Percentiles rank a stretch among this genome's conserved stretches.
phyloP scores from a whole-genome alignment of 2,113 vertebrate genomes.

The Halichoerus grypus region DNA sequence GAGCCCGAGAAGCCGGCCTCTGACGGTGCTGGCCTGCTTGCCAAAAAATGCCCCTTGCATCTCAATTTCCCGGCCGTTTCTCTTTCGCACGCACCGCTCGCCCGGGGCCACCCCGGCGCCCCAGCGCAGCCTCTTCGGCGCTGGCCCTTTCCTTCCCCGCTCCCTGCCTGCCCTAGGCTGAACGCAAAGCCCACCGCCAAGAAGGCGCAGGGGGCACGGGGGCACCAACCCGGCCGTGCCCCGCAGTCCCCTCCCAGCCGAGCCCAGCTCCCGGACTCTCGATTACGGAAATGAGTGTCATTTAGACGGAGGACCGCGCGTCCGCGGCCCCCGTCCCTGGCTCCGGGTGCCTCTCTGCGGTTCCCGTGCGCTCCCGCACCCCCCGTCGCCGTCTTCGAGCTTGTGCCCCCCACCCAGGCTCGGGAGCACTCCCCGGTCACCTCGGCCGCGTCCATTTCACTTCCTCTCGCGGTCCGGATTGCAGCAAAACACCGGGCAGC shows the following conservation, averaged over 20 bases:
- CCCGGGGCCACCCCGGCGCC: conserved; percentile 83
- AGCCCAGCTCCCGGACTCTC: background rate
- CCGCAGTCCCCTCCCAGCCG: background rate
- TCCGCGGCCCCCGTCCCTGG: background rate
- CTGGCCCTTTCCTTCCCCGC: conserved; percentile 68
- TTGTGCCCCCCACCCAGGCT: conserved; percentile 1
- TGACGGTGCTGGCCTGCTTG: conserved; percentile 85
- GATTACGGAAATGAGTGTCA: background rate
- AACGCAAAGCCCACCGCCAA: conserved; percentile 72
- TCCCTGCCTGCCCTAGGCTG: conserved; percentile 58
- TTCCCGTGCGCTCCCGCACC: conserved; percentile 54
- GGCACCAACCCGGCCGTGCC: conserved; percentile 40
- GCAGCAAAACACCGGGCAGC: conserved; percentile 76
- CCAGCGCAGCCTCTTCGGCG: conserved; percentile 80
- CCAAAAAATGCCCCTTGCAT: conserved; percentile 89
- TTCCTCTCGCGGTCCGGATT: conserved; percentile 69
- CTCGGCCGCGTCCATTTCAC: conserved; percentile 47
- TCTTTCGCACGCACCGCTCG: conserved; percentile 72
- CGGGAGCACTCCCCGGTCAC: conserved; percentile 47
- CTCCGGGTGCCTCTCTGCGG: conserved; percentile 54
- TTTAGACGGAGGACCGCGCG: background rate
- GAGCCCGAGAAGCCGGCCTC: conserved; percentile 86
- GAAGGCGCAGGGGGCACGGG: conserved; percentile 57
- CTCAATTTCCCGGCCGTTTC: conserved; percentile 86
- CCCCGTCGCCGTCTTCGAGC: background rate